Percentiles rank a stretch among this genome's conserved stretches.
These are phyloP conservation scores for Tachina grossa DNA, from an alignment of 2,888 invertebrate genomes.

Conservation along the genomic window DNA sequence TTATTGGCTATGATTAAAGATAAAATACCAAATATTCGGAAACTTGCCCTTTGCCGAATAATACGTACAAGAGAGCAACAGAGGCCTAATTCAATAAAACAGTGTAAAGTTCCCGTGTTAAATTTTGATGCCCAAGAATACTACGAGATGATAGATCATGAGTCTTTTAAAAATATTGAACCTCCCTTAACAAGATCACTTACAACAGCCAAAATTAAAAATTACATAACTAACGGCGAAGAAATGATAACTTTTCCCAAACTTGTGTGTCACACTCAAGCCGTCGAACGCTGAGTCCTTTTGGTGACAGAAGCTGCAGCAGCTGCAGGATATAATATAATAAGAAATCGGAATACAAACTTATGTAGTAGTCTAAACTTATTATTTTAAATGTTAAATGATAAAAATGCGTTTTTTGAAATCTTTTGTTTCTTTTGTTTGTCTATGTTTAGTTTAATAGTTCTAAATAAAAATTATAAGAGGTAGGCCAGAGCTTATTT, in stretches of 20 bases:
- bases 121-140: too few relatives aligned
- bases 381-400: conserved; percentile 4
- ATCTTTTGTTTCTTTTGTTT: conserved; percentile 7
- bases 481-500: conserved; percentile 3
- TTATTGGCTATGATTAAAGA: conserved; percentile 4
- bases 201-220: not conserved
- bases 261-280: conserved; percentile 12
- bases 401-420: conserved; percentile 18
- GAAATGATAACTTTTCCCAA: not conserved
- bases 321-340: conserved; percentile 2
- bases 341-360: conserved; percentile 18
- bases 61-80: conserved; percentile 9
- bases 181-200: too few relatives aligned
- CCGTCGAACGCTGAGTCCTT: not conserved
- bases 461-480: conserved; percentile 35
- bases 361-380: conserved; percentile 10
- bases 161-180: too few relatives aligned
- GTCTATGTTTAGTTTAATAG: conserved; percentile 30
- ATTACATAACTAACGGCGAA: not conserved
- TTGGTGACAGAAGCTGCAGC: conserved; percentile 14
- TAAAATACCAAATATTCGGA: not conserved
- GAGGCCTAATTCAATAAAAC: not conserved
- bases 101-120: too few relatives aligned
- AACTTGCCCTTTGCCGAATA: not conserved
- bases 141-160: too few relatives aligned